Evolutionary conservation across 2,888 invertebrate genomes (phyloP).

Genomic region (Andrena flavipes): DNA sequence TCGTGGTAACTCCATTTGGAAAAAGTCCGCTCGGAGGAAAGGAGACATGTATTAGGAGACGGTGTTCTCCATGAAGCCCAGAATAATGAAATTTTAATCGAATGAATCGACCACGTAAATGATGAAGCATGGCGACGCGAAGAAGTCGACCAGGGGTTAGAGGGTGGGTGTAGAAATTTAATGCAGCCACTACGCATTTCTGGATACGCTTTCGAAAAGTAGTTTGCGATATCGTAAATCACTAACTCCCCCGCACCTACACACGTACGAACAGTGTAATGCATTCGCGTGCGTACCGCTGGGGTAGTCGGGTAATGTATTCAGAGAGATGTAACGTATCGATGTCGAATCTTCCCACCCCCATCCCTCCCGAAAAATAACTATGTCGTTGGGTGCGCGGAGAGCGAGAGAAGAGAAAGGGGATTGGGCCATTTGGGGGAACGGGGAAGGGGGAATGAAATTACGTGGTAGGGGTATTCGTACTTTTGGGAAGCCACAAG

Average conservation of each 20-base stretch:
- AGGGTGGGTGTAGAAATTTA: constrained; percentile 68
- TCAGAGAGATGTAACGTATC: constrained; percentile 69
- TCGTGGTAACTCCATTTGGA: constrained; percentile 11
- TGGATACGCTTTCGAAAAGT: constrained; percentile 67
- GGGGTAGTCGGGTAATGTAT: constrained; percentile 64
- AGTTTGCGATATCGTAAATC: constrained; percentile 78
- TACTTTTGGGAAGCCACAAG: constrained; percentile 54
- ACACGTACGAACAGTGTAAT: constrained; percentile 60
- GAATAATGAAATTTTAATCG: constrained; percentile 52
- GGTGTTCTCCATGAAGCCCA: not conserved
- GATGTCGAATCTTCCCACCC: constrained; percentile 59
- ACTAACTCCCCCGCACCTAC: constrained; percentile 56
- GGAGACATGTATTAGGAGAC: not conserved
- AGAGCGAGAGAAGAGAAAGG: constrained; percentile 4
- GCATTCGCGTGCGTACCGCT: constrained; percentile 64
- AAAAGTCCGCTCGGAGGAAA: constrained; percentile 24
- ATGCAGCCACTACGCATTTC: constrained; percentile 61
- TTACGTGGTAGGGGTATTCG: constrained; percentile 57
- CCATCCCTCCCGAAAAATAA: constrained; percentile 63
- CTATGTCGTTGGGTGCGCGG: constrained; percentile 54
- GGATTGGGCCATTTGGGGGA: constrained; percentile 34
- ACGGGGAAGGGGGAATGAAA: constrained; percentile 38
- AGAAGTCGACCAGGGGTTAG: constrained; percentile 21
- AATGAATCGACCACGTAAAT: constrained; percentile 45
- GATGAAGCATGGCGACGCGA: constrained; percentile 39